These are phyloP conservation scores for Falco concolor DNA, from an alignment of 2,797 vertebrate genomes.

Conservation along the genomic window DNA sequence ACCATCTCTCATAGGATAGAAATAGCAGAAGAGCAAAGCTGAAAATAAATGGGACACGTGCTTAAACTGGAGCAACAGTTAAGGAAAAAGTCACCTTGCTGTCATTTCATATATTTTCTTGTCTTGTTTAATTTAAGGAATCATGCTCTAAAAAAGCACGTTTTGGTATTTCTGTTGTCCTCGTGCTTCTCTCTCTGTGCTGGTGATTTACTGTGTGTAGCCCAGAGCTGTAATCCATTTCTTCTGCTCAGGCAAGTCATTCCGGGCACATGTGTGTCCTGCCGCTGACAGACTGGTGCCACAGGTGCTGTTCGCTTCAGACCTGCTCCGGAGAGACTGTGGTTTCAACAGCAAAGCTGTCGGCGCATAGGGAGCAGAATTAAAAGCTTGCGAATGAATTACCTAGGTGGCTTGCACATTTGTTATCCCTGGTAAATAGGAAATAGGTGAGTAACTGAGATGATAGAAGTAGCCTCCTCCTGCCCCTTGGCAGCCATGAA, in stretches of 20 bases:
- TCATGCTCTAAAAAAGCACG: not conserved
- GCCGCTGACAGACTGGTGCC: not conserved
- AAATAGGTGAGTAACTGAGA: not conserved
- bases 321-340: not conserved
- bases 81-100: not conserved
- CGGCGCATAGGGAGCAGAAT: not conserved
- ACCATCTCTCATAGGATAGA: not conserved
- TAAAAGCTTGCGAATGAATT: not conserved
- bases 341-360: not conserved
- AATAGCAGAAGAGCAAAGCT: not conserved
- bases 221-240: not conserved
- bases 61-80: not conserved
- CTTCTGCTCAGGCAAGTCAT: not conserved
- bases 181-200: not conserved
- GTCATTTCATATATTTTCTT: not conserved
- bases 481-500: not conserved
- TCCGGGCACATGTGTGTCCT: not conserved
- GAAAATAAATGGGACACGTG: not conserved
- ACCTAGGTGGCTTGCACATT: not conserved
- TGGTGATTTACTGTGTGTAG: not conserved
- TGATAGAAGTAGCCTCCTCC: not conserved
- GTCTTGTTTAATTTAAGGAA: not conserved
- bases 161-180: not conserved
- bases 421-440: not conserved
- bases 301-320: not conserved